These are phyloP conservation scores for Pissodes strobi DNA, from an alignment of 1,140 invertebrate species.

Conservation along the genomic window DNA sequence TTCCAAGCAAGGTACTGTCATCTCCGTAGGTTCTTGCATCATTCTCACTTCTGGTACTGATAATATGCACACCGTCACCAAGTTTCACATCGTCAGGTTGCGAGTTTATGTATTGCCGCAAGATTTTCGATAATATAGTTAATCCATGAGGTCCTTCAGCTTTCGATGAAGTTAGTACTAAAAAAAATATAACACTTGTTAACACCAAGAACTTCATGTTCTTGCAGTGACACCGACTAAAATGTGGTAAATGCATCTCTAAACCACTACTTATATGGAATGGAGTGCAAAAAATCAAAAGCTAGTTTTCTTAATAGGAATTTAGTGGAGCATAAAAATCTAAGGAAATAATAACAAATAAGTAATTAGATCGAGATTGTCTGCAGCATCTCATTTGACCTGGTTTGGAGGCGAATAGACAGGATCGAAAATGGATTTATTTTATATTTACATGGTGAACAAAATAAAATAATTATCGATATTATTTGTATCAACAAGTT, in stretches of 20 bases:
- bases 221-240: conserved; percentile 36
- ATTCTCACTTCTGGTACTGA: conserved; percentile 55
- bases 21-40: conserved; percentile 57
- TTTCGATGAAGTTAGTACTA: conserved; percentile 40
- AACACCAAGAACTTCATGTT: conserved; percentile 50
- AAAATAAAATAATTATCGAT: neutral
- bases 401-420: conserved; percentile 28
- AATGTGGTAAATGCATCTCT: conserved; percentile 32
- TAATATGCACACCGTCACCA: conserved; percentile 66
- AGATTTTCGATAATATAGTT: conserved; percentile 49
- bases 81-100: conserved; percentile 59
- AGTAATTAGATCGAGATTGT: conserved; percentile 45
- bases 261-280: conserved; percentile 39
- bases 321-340: conserved; percentile 52
- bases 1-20: conserved; percentile 60
- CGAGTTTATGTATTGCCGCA: conserved; percentile 50
- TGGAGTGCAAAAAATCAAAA: conserved; percentile 36
- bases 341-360: conserved; percentile 45
- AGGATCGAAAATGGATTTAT: conserved; percentile 14
- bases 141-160: conserved; percentile 47
- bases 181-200: conserved; percentile 51
- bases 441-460: conserved; percentile 25
- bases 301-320: conserved; percentile 41
- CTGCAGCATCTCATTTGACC: conserved; percentile 37
- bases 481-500: no score